phyloP scores from a whole-genome alignment of 2,888 invertebrate species.

The Cinara cedri region DNA sequence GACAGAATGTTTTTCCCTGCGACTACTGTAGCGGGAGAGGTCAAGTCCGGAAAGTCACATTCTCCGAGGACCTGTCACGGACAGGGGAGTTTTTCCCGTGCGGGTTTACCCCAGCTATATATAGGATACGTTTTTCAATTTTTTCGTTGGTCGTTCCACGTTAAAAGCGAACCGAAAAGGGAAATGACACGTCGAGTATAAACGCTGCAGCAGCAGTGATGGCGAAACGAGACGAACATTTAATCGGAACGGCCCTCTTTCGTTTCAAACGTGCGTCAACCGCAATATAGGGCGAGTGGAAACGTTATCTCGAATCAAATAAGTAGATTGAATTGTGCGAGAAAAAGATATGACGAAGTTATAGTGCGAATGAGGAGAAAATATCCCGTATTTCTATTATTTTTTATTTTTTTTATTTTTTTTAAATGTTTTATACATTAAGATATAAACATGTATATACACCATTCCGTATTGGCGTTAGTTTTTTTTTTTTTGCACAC shows the following conservation, averaged over 20 bases:
- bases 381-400: conserved; percentile 20
- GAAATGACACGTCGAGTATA: conserved; percentile 12
- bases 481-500: too few relatives aligned
- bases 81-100: conserved; percentile 3
- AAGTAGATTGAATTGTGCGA: conserved; percentile 10
- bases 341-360: not conserved
- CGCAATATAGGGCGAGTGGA: conserved; percentile 6
- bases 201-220: not conserved
- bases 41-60: conserved; percentile 13
- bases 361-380: conserved; percentile 1
- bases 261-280: conserved; percentile 2
- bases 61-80: conserved; percentile 33
- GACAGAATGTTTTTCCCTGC: conserved; percentile 2
- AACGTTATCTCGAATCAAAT: not conserved
- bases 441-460: too few relatives aligned
- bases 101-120: too few relatives aligned
- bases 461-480: too few relatives aligned
- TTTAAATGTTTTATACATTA: too few relatives aligned
- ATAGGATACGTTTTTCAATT: conserved; percentile 37
- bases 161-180: conserved; percentile 10
- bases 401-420: not conserved
- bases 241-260: conserved; percentile 6
- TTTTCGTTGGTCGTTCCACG: conserved; percentile 8
- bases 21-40: not conserved
- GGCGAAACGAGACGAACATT: conserved; percentile 30